Base-by-base conservation (phyloP, 2,797 vertebrate genomes). In the Pseudochromis fuscus region DNA sequence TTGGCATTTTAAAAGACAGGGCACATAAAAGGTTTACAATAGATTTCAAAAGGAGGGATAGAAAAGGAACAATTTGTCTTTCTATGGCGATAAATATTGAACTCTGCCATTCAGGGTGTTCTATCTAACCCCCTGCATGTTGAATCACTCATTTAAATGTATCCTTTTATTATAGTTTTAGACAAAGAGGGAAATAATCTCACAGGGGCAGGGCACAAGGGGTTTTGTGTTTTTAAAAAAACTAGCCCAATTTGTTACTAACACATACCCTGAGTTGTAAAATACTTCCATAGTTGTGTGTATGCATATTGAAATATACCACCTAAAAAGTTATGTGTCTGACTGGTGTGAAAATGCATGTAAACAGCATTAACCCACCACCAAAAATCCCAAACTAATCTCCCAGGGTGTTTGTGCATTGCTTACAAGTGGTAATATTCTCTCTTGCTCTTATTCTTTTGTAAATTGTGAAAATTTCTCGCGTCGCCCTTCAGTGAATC, bases 61-160 rank as follows among this genome's bases (percentile, higher is more conserved):
- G 18, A 16, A 52, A 35, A 24, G 7, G 38, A 37, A 56, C 15
- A 51, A 38, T 51, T 51, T 7, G 5, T 33, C 4, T 37, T 64
- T 55, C 48, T 67, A 24, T 42, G 7, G 16, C 64, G 50, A 72
- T 52, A 57, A 69, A 61, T 37, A 57, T 2, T 53, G 60, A 64
- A 49, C 44, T 53, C 10, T 7, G 50, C 18, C 45, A 73, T 55
- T 18, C 48, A 70, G 67, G 30, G 46, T 44, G 31, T 1, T 27
- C 23, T 51, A 13, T 53, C 24, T 49, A 21, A 30, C 46, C 35
- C 11, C 7, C 33, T 35, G 13, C 33, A 48, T 9, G 9, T 24
- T 27, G 58, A 24, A 35, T 59, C 16, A 35, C 60, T 57, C 37
- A 51, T 35, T 63, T 62, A 38, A 48, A 57, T 30, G 42, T 40